Conservation (phyloP, 1,140 invertebrate genomes). For the Eriocheir sinensis region DNA sequence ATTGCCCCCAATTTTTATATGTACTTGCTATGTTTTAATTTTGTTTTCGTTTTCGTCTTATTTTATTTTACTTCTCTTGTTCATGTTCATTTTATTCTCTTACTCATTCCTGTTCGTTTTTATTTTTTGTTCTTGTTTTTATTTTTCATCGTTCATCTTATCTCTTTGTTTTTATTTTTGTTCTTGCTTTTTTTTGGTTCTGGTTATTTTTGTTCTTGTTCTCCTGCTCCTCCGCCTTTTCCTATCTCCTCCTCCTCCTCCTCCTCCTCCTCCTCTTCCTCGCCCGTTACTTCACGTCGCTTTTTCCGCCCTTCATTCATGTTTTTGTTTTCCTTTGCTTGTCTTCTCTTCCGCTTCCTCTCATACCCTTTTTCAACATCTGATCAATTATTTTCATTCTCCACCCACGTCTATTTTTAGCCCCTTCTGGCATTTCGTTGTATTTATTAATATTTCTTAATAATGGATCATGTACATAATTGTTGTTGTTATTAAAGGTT, state of each 20-base stretch:
- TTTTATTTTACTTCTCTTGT: too few relatives aligned
- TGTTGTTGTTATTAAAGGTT: slow-evolving; percentile 17
- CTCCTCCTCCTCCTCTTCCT: not conserved
- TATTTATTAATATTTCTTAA: slow-evolving; percentile 6
- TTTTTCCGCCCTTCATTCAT: not conserved
- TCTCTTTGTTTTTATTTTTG: too few relatives aligned
- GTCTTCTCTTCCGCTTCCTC: slow-evolving; percentile 26
- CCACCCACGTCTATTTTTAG: slow-evolving; percentile 13
- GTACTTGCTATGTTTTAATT: too few relatives aligned
- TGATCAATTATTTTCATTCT: slow-evolving; percentile 18
- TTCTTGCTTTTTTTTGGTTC: too few relatives aligned
- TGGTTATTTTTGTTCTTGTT: too few relatives aligned
- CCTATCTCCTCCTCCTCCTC: not conserved
- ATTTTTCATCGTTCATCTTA: too few relatives aligned
- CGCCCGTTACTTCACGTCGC: not conserved
- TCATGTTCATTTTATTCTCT: too few relatives aligned
- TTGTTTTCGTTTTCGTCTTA: too few relatives aligned
- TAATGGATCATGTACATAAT: slow-evolving; percentile 8
- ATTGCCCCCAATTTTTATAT: too few relatives aligned
- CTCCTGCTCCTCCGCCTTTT: too few relatives aligned
- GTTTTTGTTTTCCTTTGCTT: not conserved
- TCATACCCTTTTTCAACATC: slow-evolving; percentile 6
- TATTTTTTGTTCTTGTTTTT: too few relatives aligned
- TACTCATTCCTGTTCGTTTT: too few relatives aligned
- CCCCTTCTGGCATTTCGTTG: not conserved